phyloP scores from a whole-genome alignment of 2,113 vertebrate genomes.

The Grammomys dolichurus region DNA sequence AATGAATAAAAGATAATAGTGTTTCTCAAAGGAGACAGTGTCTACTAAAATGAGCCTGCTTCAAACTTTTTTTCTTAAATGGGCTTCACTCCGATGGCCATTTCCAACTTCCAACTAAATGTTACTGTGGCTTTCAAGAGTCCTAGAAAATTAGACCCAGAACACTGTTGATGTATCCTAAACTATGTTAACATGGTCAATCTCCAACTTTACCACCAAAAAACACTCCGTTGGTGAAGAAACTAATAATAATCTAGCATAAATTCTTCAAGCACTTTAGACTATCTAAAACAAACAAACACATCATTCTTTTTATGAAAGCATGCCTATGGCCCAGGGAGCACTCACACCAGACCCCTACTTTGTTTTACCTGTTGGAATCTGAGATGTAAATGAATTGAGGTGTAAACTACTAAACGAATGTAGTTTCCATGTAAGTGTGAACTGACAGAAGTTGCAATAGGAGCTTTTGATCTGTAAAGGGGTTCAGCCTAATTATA shows the following conservation, averaged over 20 bases:
- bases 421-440: background rate
- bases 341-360: background rate
- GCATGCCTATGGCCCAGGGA: background rate
- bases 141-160: background rate
- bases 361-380: background rate
- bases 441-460: background rate
- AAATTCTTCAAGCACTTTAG: background rate
- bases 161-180: conserved; percentile 16
- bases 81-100: background rate
- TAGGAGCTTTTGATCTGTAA: background rate
- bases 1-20: conserved; percentile 75
- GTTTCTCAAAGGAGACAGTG: conserved; percentile 75
- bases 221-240: background rate
- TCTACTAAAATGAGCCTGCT: conserved; percentile 67
- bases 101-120: conserved; percentile 49
- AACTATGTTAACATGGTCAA: background rate
- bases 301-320: background rate
- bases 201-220: background rate
- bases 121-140: background rate
- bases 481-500: background rate
- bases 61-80: conserved; percentile 19
- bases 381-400: background rate
- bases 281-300: background rate
- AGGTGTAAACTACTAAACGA: background rate
- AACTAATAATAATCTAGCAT: background rate